These are phyloP conservation scores for Pristiophorus japonicus DNA, from an alignment of 2,113 vertebrate genomes.

Conservation along the genomic window DNA sequence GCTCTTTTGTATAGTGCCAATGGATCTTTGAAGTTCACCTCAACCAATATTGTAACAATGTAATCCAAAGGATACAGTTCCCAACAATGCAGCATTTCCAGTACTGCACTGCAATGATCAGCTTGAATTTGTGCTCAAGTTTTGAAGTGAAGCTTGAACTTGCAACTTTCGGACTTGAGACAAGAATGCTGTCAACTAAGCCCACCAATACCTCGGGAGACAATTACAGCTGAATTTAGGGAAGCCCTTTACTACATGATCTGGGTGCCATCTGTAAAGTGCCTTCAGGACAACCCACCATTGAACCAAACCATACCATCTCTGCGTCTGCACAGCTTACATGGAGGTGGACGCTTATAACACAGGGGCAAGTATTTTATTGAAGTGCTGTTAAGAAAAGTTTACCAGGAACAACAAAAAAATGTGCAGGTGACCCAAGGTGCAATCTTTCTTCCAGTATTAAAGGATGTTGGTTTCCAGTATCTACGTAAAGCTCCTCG, in stretches of 20 bases:
- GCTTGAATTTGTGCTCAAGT: background rate
- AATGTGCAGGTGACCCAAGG: background rate
- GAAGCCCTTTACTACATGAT: background rate
- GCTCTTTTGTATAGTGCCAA: background rate
- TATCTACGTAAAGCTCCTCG: no score
- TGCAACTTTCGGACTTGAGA: background rate
- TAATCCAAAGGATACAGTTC: background rate
- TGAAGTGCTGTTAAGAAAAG: no score
- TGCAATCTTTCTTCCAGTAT: no score
- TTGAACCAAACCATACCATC: no score
- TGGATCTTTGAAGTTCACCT: background rate
- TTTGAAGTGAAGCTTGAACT: background rate
- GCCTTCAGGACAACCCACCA: background rate
- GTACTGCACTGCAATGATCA: background rate
- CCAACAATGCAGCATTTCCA: background rate
- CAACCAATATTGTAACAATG: background rate
- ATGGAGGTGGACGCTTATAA: no score
- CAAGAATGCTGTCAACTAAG: background rate
- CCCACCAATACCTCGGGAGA: background rate
- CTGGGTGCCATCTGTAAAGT: background rate
- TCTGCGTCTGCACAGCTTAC: no score
- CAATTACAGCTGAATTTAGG: background rate
- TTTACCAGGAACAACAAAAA: no score
- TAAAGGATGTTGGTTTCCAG: background rate
- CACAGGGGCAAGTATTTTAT: no score